Evolutionary conservation across 1,140 invertebrate genomes (phyloP).

Genomic region (Fopius arisanus): DNA sequence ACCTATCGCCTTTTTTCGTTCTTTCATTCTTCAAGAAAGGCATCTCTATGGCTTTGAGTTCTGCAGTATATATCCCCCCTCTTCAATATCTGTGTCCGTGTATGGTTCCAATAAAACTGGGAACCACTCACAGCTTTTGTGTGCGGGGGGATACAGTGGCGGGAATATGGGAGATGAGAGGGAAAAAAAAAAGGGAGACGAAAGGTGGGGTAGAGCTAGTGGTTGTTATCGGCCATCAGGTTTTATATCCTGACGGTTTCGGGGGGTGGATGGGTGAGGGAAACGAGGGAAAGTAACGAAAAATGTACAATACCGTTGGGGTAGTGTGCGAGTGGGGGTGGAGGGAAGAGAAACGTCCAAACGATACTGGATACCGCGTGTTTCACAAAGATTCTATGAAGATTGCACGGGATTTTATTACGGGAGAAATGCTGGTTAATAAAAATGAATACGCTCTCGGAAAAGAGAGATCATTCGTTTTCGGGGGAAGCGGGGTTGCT

Average conservation of each 20-base stretch:
- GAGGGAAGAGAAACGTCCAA: constrained; percentile 33
- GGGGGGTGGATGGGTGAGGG: constrained; percentile 14
- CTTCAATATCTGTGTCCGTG: constrained; percentile 52
- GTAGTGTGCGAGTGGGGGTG: constrained; percentile 26
- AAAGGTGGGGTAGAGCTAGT: constrained; percentile 50
- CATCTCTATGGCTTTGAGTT: constrained; percentile 26
- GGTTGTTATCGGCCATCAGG: constrained; percentile 67
- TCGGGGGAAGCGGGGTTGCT: neutral
- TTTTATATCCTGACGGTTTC: constrained; percentile 59
- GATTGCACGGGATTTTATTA: constrained; percentile 66
- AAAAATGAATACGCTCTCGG: constrained; percentile 62
- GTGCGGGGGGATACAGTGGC: constrained; percentile 54
- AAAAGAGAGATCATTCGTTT: constrained; percentile 23
- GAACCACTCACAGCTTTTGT: constrained; percentile 66
- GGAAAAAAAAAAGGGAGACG: constrained; percentile 29
- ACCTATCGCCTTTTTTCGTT: constrained; percentile 24
- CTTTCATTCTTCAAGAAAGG: constrained; percentile 25
- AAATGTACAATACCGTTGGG: constrained; percentile 1
- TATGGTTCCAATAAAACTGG: constrained; percentile 64
- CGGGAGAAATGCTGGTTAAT: constrained; percentile 66
- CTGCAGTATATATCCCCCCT: constrained; percentile 26
- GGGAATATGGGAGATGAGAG: constrained; percentile 37
- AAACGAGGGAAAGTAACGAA: constrained; percentile 22
- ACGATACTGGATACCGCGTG: constrained; percentile 64
- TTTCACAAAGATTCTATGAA: constrained; percentile 67